These are phyloP conservation scores for Eulithis testata DNA, from an alignment of 2,888 invertebrate species.

Conservation along the genomic window DNA sequence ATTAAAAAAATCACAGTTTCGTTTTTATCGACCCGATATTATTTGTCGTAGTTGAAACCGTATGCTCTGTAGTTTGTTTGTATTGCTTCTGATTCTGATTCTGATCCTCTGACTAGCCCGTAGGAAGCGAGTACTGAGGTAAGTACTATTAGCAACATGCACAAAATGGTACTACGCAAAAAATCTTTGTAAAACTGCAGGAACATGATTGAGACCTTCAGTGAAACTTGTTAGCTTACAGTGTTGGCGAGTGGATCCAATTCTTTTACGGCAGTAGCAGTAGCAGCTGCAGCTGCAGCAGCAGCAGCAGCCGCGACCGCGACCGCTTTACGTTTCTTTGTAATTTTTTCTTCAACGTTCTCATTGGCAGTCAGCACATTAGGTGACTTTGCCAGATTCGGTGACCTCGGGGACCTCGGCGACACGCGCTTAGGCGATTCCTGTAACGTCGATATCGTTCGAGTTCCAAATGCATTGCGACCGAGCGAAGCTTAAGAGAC, in stretches of 20 bases:
- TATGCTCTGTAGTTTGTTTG: neutral
- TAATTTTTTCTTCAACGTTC: slow-evolving; percentile 58
- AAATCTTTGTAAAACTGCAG: neutral
- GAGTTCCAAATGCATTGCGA: neutral
- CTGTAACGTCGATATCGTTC: slow-evolving; percentile 17
- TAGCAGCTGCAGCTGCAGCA: slow-evolving; percentile 57
- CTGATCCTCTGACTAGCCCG: neutral
- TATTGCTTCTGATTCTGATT: neutral
- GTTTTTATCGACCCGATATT: neutral
- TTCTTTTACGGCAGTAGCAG: slow-evolving; percentile 56
- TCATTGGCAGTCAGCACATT: neutral
- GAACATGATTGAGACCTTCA: slow-evolving; percentile 18
- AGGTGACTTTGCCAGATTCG: slow-evolving; percentile 5
- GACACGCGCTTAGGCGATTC: slow-evolving; percentile 17
- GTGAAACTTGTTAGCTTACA: slow-evolving; percentile 8
- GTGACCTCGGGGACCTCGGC: slow-evolving; percentile 10
- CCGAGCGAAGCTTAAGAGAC: slow-evolving; percentile 7
- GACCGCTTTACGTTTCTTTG: slow-evolving; percentile 76
- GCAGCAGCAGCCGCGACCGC: slow-evolving; percentile 55
- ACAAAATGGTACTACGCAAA: slow-evolving; percentile 14
- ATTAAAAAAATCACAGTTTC: neutral
- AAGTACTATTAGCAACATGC: slow-evolving; percentile 6
- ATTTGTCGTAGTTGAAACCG: neutral
- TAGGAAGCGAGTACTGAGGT: neutral
- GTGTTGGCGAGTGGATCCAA: slow-evolving; percentile 30